These are phyloP conservation scores for Eupeodes luniger DNA, from an alignment of 2,888 invertebrate species.

Conservation along the genomic window DNA sequence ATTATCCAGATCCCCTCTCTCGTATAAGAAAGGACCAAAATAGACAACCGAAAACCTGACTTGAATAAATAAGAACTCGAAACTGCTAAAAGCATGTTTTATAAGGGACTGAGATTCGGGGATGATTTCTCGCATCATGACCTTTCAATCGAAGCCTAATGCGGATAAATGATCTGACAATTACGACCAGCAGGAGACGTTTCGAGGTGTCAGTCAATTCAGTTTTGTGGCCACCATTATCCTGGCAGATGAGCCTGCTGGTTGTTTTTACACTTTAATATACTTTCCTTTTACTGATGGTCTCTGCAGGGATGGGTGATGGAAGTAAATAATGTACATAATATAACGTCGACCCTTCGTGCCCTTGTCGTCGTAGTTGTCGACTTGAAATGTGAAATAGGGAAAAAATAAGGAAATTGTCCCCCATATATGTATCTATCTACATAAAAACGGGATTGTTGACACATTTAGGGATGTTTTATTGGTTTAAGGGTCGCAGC, in stretches of 20 bases:
- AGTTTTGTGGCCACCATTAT: slow-evolving; percentile 74
- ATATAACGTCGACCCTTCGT: background rate
- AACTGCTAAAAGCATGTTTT: background rate
- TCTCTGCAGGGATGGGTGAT: background rate
- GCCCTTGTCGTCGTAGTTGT: no score
- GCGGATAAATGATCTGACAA: slow-evolving; percentile 83
- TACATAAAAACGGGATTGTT: slow-evolving; percentile 54
- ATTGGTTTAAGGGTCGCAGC: slow-evolving; percentile 62
- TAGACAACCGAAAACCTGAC: slow-evolving; percentile 69
- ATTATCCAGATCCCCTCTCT: slow-evolving; percentile 22
- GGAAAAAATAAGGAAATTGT: slow-evolving; percentile 3
- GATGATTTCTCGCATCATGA: slow-evolving; percentile 75
- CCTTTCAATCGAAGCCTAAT: slow-evolving; percentile 79
- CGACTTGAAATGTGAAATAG: slow-evolving; percentile 16
- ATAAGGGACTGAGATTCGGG: slow-evolving; percentile 16
- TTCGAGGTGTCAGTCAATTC: slow-evolving; percentile 75
- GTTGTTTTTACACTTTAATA: slow-evolving; percentile 18
- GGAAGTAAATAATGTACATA: slow-evolving; percentile 41
- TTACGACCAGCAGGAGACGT: slow-evolving; percentile 78
- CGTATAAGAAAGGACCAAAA: slow-evolving; percentile 46
- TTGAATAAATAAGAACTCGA: slow-evolving; percentile 69
- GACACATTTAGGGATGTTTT: slow-evolving; percentile 76
- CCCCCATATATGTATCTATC: slow-evolving; percentile 10
- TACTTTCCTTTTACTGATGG: background rate
- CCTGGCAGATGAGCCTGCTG: slow-evolving; percentile 71